Conservation (phyloP, 2,113 vertebrate species). For the Megatriorchis doriae region DNA sequence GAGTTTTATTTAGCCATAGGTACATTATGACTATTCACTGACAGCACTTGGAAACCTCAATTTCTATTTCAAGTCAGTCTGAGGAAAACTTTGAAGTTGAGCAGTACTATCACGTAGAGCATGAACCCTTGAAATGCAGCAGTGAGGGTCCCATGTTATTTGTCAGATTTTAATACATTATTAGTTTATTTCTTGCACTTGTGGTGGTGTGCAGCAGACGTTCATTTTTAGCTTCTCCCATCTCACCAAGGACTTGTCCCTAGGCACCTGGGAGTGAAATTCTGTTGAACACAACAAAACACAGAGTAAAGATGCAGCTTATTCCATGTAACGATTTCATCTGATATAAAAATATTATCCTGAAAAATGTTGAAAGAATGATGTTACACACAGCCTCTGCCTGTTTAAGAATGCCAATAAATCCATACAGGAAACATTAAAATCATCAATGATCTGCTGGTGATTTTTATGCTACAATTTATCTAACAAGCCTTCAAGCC, state of each 20-base stretch:
- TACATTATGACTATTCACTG: background rate
- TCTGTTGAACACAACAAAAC: background rate
- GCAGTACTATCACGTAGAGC: background rate
- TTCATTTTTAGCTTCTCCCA: background rate
- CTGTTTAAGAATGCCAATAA: background rate
- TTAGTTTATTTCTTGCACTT: background rate
- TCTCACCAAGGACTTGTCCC: background rate
- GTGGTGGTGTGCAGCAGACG: background rate
- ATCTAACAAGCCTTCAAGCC: background rate
- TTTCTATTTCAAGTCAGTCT: background rate
- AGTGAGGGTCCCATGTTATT: background rate
- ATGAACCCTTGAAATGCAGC: background rate
- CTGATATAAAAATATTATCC: background rate
- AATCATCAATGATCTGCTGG: background rate
- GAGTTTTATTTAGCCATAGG: background rate
- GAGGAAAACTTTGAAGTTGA: background rate
- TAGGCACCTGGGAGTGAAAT: background rate
- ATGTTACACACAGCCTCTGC: background rate
- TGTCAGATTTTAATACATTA: background rate
- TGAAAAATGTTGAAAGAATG: background rate
- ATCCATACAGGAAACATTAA: background rate
- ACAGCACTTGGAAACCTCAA: background rate
- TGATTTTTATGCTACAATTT: slow-evolving; percentile 12
- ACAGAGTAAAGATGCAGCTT: background rate
- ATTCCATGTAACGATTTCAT: background rate